Base-by-base conservation (phyloP, 2,888 invertebrate genomes). In the Arrhopalites spinosus region DNA sequence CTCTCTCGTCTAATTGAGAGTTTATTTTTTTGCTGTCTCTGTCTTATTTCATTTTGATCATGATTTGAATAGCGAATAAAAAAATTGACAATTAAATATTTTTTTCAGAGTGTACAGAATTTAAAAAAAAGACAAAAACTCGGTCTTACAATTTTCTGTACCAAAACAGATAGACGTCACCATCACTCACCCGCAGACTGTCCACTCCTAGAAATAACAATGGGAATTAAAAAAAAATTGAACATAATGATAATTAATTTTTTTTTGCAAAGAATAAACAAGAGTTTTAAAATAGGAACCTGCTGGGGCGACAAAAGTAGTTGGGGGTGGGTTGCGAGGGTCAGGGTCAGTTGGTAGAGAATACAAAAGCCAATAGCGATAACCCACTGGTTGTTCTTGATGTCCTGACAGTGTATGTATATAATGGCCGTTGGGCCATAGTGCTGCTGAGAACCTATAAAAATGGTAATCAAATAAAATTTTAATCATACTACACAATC, bases 361-460 rank as follows among this genome's bases (percentile, higher is more conserved):
- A 86, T 94, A 95, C 81, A 95, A 88, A 82, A 95, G 86, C 95
- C 95, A 95, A 86, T 94, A 95, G 85, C 94, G 92, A 86, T 94
- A 95, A 67, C 93, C 87, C 89, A 92, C 90, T 0, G 92, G 92
- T 84, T 92, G 92, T 84, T 93, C 93, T 85, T 91, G 91, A 84
- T 90, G 91, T 0, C 92, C 92, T 0, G 91, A 92, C 80, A 95
- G 87, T 0, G 94, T 94, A 86, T 95, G 94, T 29, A 95, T 93
- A 85, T 95, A 95, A 85, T 95, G 94, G 0, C 95, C 95, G 85
- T 94, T 95, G 0, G 95, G 94, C 95, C 95, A 95, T 84, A 93
- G 93, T 82, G 93, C 91, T 0, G 94, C 93, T 80, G 91, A 90
- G 85, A 93, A 93, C 84, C 91, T 90, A 85, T 88, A 89, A 68